Base-by-base conservation (phyloP, 23 tunicate species). In the Corella eumyota region DNA sequence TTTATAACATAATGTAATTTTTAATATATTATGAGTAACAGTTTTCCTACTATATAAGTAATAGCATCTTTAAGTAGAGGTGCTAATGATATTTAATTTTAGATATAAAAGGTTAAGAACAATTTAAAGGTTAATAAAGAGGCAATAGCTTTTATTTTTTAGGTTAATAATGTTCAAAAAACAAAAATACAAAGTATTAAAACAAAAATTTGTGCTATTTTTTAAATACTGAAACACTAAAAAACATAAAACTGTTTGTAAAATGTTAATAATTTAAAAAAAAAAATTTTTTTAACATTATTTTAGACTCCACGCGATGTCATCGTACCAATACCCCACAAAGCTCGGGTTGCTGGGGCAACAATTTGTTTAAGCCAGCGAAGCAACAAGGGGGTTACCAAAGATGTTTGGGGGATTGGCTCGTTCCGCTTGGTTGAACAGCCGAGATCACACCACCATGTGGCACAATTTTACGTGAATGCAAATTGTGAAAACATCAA, bases 341-440 rank as follows among this genome's bases (percentile, higher is more conserved):
- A 25, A 1, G 56, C 66, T 11, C 69, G 44, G 44, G 13, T 32
- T 0, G 34, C 19, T 20, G 73, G 49, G 1, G 68, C 63, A 4
- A 45, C 23, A 19, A 44, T 84, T 4, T 84, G 94, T 44, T 64
- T 84, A 25, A 67, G 60, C 21, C 94, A 84, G 56, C 29, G n/a
- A 6, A 25, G 26, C 0, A 62, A 76, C 34, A 37, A 38, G 1
- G 78, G 53, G 2, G 6, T 25, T 7, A 32, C 44, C 38, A 21
- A 0, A 7, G 58, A 76, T 36, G 74, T 69, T 11, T 84, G 94
- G 94, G 94, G 85, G 30, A 25, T 84, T 19, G 78, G 70, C 31
- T 63, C 83, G n/a, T 57, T 84, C 49, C 58, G 61, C 11, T 53
- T 84, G 53, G 28, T 76, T 19, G 68, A 70, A 48, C 25, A 71